These are phyloP conservation scores for Paralichthys olivaceus DNA, from an alignment of 2,113 vertebrate genomes.

Conservation along the genomic window DNA sequence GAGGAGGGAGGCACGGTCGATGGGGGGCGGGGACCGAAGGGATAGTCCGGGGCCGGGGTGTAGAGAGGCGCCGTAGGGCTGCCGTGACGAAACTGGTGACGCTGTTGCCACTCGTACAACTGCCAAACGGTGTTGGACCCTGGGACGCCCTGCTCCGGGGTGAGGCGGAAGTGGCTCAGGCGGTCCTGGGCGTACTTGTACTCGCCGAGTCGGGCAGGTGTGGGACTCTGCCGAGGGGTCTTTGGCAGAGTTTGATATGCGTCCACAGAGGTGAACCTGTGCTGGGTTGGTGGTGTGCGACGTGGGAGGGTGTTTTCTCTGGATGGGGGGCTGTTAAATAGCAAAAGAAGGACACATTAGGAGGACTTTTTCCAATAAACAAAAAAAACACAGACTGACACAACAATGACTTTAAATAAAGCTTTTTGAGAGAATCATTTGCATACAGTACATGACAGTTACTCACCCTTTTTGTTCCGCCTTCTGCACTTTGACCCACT, in stretches of 20 bases:
- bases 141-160: conserved; percentile 76
- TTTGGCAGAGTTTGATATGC: conserved; percentile 92
- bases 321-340: conserved; percentile 75
- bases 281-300: conserved; percentile 83
- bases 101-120: conserved; percentile 97
- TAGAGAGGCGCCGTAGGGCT: conserved; percentile 92
- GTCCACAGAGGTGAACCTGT: conserved; percentile 81
- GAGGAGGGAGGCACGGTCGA: conserved; percentile 83
- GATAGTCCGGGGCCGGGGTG: conserved; percentile 85
- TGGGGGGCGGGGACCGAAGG: conserved; percentile 81
- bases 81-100: conserved; percentile 94
- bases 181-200: conserved; percentile 97
- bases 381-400: not conserved
- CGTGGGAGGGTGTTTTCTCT: conserved; percentile 88
- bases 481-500: conserved; percentile 94
- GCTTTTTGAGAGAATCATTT: not conserved
- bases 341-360: not conserved
- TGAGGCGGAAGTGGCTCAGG: conserved; percentile 92
- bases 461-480: conserved; percentile 89
- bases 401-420: not conserved
- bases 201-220: conserved; percentile 85
- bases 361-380: not conserved
- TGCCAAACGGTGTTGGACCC: conserved; percentile 90
- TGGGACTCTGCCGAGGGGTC: conserved; percentile 86
- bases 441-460: not conserved